Evolutionary conservation across 1,140 invertebrate genomes (phyloP).

Genomic region (Drosophila repletoides): DNA sequence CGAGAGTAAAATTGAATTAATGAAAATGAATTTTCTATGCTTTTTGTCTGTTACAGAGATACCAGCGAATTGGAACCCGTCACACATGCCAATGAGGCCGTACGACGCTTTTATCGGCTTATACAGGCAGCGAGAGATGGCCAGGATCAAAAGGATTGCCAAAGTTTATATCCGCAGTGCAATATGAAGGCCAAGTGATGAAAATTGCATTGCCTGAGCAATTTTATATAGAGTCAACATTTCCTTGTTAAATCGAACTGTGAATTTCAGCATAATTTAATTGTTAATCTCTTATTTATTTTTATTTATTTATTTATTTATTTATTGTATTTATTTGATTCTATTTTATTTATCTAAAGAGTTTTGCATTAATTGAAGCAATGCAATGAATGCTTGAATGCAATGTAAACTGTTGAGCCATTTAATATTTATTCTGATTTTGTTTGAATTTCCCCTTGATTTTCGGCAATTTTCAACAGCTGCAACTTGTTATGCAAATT

Average conservation of each 20-base stretch:
- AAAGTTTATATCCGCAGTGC: conserved; percentile 87
- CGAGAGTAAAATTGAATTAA: conserved; percentile 70
- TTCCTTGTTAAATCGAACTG: conserved; percentile 73
- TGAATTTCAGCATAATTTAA: conserved; percentile 64
- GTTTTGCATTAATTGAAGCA: conserved; percentile 33
- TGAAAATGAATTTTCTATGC: conserved; percentile 25
- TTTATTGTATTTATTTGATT: conserved; percentile 48
- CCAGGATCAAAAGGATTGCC: conserved; percentile 90
- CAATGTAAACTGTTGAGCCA: conserved; percentile 19
- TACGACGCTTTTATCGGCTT: conserved; percentile 90
- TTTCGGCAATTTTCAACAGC: conserved; percentile 13
- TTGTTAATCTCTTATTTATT: conserved; percentile 68
- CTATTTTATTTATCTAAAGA: conserved; percentile 10
- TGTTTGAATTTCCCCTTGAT: conserved; percentile 41
- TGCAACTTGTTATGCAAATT: conserved; percentile 22
- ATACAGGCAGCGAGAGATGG: conserved; percentile 91
- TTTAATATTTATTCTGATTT: conserved; percentile 76
- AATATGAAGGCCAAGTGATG: conserved; percentile 66
- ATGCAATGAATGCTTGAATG: too few species aligned
- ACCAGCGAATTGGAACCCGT: conserved; percentile 87
- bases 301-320: conserved; percentile 62
- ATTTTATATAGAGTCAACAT: conserved; percentile 62
- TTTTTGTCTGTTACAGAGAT: conserved; percentile 64
- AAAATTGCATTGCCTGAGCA: conserved; percentile 14
- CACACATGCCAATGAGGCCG: conserved; percentile 85